Percentiles rank a stretch among this genome's conserved stretches.
Conservation (phyloP, 2,888 invertebrate genomes). For the Crossocerus cetratus region DNA sequence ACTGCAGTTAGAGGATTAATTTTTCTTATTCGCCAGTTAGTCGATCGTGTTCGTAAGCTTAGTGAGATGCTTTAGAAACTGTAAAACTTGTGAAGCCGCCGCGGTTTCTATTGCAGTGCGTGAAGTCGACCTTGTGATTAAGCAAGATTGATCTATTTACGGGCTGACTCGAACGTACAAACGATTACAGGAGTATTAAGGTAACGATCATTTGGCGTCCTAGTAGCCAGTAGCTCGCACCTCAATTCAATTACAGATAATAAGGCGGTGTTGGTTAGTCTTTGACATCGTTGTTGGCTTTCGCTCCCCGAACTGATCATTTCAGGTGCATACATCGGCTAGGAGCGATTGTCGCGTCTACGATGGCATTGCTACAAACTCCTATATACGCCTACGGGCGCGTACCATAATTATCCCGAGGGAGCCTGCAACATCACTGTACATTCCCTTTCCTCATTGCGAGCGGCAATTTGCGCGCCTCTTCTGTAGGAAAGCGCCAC, state of each 20-base stretch:
- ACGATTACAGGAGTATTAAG: slow-evolving; percentile 55
- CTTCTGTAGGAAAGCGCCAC: slow-evolving; percentile 13
- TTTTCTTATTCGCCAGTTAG: not conserved
- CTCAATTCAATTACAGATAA: slow-evolving; percentile 41
- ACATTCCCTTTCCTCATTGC: no score
- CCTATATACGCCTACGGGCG: no score
- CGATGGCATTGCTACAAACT: no score
- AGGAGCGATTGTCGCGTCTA: no score
- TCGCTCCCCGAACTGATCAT: no score
- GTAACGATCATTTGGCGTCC: slow-evolving; percentile 26
- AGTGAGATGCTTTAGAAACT: not conserved
- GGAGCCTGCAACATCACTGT: no score
- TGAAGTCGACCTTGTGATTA: slow-evolving; percentile 25
- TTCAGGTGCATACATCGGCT: no score
- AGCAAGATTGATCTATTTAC: slow-evolving; percentile 55
- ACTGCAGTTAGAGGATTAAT: not conserved
- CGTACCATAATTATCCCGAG: no score
- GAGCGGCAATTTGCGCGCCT: slow-evolving; percentile 4
- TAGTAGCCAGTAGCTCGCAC: slow-evolving; percentile 45
- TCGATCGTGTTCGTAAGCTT: not conserved
- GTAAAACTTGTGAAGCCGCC: not conserved
- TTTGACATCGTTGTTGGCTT: slow-evolving; percentile 27
- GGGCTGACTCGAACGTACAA: slow-evolving; percentile 56
- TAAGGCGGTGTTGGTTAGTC: slow-evolving; percentile 44
- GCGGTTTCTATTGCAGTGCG: slow-evolving; percentile 16